A percentile compares a stretch with the other conserved stretches of the same genome.
Conservation (phyloP, 2,888 invertebrate species). For the Odontocerum albicorne region DNA sequence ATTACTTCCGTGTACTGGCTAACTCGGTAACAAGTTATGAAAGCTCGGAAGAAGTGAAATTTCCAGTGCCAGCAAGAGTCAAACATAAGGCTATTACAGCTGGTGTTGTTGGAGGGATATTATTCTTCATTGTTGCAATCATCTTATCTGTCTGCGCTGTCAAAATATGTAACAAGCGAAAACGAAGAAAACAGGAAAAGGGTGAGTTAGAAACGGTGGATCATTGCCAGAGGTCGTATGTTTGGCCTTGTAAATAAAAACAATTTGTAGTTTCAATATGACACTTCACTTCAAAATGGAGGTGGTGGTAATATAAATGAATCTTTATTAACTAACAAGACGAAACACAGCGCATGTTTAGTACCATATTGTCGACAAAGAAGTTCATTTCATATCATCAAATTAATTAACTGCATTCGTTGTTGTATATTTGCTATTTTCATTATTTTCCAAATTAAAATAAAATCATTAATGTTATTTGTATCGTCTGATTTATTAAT, state of each 20-base stretch:
- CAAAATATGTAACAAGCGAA: constrained; percentile 96
- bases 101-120: constrained; percentile 93
- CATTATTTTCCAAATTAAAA: no score
- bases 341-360: constrained; percentile 6
- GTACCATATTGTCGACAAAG: constrained; percentile 37
- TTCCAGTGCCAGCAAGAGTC: constrained; percentile 85
- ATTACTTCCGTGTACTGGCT: constrained; percentile 89
- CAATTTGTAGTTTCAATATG: constrained; percentile 1
- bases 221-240: constrained; percentile 38
- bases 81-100: constrained; percentile 96
- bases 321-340: not conserved
- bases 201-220: constrained; percentile 65
- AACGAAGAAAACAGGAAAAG: constrained; percentile 97
- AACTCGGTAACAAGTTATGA: constrained; percentile 86
- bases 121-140: constrained; percentile 97
- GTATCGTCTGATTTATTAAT: no score
- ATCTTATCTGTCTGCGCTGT: constrained; percentile 96
- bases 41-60: constrained; percentile 85
- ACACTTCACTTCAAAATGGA: not conserved
- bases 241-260: constrained; percentile 26
- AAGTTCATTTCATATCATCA: no score
- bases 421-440: constrained; percentile 2
- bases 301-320: not conserved
- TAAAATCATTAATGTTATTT: no score
- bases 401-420: constrained; percentile 11